Conservation (phyloP, 1,140 invertebrate species). For the Ditylenchus dipsaci region DNA sequence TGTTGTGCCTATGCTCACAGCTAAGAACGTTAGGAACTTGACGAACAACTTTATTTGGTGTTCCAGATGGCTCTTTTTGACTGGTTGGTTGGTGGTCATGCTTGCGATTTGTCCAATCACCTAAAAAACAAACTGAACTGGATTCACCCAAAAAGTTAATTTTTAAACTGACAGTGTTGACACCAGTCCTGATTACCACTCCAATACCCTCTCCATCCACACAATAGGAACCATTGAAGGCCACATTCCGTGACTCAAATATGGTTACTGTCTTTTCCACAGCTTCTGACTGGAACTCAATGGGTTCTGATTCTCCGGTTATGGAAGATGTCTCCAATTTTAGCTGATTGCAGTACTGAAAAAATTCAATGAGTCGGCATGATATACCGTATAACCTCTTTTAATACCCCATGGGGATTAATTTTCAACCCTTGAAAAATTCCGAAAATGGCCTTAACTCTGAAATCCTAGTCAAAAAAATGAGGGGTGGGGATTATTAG, state of each 20-base stretch:
- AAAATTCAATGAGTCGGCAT: neutral
- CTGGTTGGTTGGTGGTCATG: constrained; percentile 42
- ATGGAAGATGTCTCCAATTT: constrained; percentile 72
- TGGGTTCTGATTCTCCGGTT: constrained; percentile 73
- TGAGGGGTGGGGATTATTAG: too few relatives aligned
- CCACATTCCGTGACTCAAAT: constrained; percentile 48
- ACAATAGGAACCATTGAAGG: constrained; percentile 51
- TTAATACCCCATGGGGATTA: too few relatives aligned
- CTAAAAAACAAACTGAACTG: constrained; percentile 11
- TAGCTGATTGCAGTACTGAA: constrained; percentile 60
- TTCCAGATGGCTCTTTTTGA: constrained; percentile 30
- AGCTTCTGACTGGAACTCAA: constrained; percentile 40
- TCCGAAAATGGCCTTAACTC: too few relatives aligned
- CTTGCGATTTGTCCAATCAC: constrained; percentile 50
- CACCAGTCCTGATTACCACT: constrained; percentile 43
- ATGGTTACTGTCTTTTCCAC: constrained; percentile 36
- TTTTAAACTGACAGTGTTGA: constrained; percentile 34
- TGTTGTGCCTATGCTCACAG: constrained; percentile 32
- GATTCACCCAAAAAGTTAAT: neutral
- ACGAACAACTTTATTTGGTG: constrained; percentile 45
- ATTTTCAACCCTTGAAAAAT: too few relatives aligned
- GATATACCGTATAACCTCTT: too few relatives aligned
- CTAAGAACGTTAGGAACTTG: constrained; percentile 41
- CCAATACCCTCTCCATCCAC: constrained; percentile 48
- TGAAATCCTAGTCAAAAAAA: too few relatives aligned